phyloP scores from a whole-genome alignment of 2,888 invertebrate genomes.

The Epistrophe grossulariae region DNA sequence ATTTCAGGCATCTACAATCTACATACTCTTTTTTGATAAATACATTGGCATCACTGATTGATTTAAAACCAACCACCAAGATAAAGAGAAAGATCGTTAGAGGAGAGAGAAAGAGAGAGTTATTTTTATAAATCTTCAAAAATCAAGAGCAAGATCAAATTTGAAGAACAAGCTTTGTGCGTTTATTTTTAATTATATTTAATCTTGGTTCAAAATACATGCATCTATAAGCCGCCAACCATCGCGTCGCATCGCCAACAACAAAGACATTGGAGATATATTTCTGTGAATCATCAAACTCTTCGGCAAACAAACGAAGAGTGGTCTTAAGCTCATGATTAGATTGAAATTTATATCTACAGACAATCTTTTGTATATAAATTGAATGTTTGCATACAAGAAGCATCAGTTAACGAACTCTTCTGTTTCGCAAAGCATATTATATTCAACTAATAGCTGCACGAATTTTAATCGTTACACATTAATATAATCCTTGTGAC shows the following conservation, averaged over 20 bases:
- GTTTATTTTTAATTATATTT: conserved; percentile 24
- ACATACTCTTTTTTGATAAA: neutral
- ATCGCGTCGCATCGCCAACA: conserved; percentile 25
- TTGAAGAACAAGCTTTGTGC: conserved; percentile 10
- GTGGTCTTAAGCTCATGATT: conserved; percentile 44
- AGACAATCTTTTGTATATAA: conserved; percentile 69
- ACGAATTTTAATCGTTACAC: conserved; percentile 40
- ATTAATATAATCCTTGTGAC: conserved; percentile 15
- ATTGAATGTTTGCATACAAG: conserved; percentile 68
- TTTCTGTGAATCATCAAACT: conserved; percentile 61
- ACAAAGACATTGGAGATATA: conserved; percentile 13
- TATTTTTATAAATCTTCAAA: neutral
- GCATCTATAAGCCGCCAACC: neutral
- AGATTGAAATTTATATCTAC: conserved; percentile 49
- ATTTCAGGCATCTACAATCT: too few relatives aligned
- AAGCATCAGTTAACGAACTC: conserved; percentile 74
- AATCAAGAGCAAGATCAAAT: conserved; percentile 48
- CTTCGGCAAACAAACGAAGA: conserved; percentile 15
- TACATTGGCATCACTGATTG: conserved; percentile 2
- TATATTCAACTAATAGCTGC: conserved; percentile 60
- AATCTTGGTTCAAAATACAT: conserved; percentile 45
- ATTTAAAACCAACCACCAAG: neutral
- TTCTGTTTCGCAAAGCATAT: conserved; percentile 67
- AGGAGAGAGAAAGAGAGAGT: conserved; percentile 5
- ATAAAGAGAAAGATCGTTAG: neutral